Percentiles rank a stretch among this genome's conserved stretches.
phyloP scores from a whole-genome alignment of 2,113 vertebrate genomes.

The Oenanthe melanoleuca region DNA sequence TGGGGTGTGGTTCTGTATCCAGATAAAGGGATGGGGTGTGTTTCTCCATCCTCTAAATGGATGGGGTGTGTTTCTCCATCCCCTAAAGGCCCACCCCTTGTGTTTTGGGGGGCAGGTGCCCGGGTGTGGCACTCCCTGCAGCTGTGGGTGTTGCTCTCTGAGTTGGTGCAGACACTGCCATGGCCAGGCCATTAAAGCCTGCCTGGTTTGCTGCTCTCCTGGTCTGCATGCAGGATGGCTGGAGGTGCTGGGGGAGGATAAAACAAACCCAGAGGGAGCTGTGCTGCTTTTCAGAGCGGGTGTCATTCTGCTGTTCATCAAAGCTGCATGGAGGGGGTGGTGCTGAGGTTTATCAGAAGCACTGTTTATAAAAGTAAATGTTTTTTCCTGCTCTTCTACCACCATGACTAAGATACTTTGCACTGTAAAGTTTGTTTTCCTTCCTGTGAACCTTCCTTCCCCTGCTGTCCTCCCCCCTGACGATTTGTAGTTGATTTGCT shows the following conservation, averaged over 20 bases:
- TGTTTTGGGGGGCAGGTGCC: neutral
- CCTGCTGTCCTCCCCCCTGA: conserved; percentile 18
- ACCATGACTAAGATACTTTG: neutral
- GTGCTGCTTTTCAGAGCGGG: neutral
- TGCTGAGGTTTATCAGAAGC: neutral
- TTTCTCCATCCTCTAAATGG: too few species aligned
- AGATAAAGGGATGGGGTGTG: too few species aligned
- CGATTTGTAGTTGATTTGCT: conserved; percentile 66
- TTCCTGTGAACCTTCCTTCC: neutral
- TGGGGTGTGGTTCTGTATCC: too few species aligned
- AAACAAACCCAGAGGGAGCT: neutral
- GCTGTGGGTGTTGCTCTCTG: neutral
- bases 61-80: too few species aligned
- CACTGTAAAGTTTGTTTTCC: neutral
- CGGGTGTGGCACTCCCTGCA: neutral
- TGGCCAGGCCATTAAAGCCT: neutral
- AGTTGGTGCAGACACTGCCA: neutral
- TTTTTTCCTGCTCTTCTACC: neutral
- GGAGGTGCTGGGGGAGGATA: neutral
- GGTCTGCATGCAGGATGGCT: conserved; percentile 3
- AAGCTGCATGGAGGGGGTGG: conserved; percentile 29
- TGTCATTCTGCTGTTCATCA: neutral
- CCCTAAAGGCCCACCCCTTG: neutral
- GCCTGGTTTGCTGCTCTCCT: neutral
- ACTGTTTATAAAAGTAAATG: conserved; percentile 10